Evolutionary conservation across 2,113 vertebrate species (phyloP), one percentile per base, ranked within the genome.

Genomic region (Gyps fulvus): DNA sequence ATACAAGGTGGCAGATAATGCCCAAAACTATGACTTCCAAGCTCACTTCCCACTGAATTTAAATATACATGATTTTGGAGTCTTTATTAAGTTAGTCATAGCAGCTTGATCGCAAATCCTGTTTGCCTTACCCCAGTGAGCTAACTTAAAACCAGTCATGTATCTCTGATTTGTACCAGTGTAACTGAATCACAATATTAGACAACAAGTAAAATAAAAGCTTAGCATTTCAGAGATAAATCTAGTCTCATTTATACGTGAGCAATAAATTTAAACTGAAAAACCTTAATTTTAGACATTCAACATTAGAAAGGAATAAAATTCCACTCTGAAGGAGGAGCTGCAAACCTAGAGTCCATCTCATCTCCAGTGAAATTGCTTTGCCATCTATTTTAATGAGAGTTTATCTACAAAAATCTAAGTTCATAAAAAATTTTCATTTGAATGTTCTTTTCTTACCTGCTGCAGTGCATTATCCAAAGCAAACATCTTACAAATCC

Each of bases 1-100:
- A 97, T 93, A 95, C 40, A 85, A 87, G 66, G 91, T 85, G 67
- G 55, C 78, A 95, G 73, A 85, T 89, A 95, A 84, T 91, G 83
- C 77, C 70, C 87, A 79, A 90, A 97, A 82, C 61, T 83, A 9
- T 93, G 74, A 82, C 55, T 96, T 95, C 45, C 57, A 79, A 79
- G 36, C 23, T 74, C 43, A 79, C 49, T 87, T 96, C 66, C 38
- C 78, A 83, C 58, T 93, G 34, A 12, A 73, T 91, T 93, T 79
- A 93, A 95, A 92, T 84, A 82, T 36, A 93, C 70, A 89, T 71
- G 34, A 79, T 82, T 95, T 87, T 42, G 66, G 43, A 95, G 69
- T 77, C 54, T 82, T 82, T 79, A 70, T 89, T 91, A 78, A 89
- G 70, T 87, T 87, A 89, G 81, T 91, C 65, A 61, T 42, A 87